A percentile compares a stretch with the other conserved stretches of the same genome.
phyloP scores from a whole-genome alignment of 2,113 vertebrate species.

The Sorex araneus region DNA sequence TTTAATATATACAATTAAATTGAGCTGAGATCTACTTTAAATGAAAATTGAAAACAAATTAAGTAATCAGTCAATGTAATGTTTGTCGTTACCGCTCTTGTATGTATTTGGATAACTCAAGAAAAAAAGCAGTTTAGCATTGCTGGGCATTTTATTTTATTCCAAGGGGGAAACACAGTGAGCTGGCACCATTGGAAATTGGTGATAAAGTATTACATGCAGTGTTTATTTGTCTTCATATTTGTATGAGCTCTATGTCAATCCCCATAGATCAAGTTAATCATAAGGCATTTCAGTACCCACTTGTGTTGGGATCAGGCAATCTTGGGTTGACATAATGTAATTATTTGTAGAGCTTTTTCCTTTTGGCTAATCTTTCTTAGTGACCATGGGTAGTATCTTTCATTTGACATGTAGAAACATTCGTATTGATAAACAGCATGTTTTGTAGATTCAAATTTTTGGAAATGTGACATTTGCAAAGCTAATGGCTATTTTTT shows the following conservation, averaged over 20 bases:
- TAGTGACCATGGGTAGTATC: not conserved
- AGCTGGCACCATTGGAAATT: conserved; percentile 49
- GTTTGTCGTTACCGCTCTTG: conserved; percentile 30
- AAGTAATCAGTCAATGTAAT: conserved; percentile 74
- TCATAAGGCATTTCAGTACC: not conserved
- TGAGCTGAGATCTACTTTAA: conserved; percentile 71
- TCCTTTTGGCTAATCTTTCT: conserved; percentile 36
- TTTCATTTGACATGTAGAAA: conserved; percentile 68
- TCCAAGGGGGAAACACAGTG: not conserved
- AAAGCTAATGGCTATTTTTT: conserved; percentile 57
- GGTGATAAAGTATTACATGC: conserved; percentile 49
- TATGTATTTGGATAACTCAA: conserved; percentile 34
- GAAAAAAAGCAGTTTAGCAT: not conserved
- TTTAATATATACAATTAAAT: conserved; percentile 71
- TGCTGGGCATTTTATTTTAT: conserved; percentile 63
- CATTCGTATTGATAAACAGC: conserved; percentile 59
- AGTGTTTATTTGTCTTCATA: conserved; percentile 57
- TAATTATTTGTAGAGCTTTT: conserved; percentile 1
- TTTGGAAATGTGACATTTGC: conserved; percentile 59
- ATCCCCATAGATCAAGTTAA: conserved; percentile 32
- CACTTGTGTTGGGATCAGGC: not conserved
- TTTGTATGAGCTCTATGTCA: not conserved
- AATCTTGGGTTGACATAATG: not conserved
- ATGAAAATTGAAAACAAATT: conserved; percentile 77
- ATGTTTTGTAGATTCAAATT: not conserved